phyloP scores from a whole-genome alignment of 2,113 vertebrate genomes.

The Anser cygnoides region DNA sequence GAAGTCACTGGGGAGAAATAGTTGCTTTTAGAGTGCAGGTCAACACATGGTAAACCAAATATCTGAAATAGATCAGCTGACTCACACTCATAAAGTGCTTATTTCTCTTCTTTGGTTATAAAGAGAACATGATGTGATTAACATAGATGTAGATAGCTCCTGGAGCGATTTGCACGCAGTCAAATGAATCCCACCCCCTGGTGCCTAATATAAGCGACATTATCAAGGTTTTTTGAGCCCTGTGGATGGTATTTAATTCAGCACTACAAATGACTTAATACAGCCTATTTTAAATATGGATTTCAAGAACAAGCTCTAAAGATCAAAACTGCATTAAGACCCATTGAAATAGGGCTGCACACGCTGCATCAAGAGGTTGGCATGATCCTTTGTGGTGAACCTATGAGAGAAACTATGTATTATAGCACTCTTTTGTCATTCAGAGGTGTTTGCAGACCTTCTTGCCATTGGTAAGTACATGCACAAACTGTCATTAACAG shows the following conservation, averaged over 20 bases:
- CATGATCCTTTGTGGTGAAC: neutral
- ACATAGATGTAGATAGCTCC: neutral
- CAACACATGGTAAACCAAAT: neutral
- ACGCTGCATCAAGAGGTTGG: neutral
- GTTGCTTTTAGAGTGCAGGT: neutral
- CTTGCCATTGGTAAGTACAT: neutral
- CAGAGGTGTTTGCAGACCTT: neutral
- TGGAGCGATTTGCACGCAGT: neutral
- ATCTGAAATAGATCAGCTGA: neutral
- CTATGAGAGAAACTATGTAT: neutral
- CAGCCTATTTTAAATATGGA: neutral
- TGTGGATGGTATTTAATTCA: neutral
- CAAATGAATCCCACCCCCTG: neutral
- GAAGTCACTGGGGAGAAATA: neutral
- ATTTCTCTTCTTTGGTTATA: neutral
- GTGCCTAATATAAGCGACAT: neutral
- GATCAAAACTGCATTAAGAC: neutral
- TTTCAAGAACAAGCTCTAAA: constrained; percentile 6
- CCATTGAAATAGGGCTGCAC: neutral
- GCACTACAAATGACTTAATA: neutral
- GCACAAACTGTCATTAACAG: neutral
- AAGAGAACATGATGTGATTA: neutral
- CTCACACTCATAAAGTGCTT: neutral
- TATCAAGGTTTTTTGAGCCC: neutral
- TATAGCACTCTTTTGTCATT: neutral